Evolutionary conservation across 2,797 vertebrate species (phyloP).

Genomic region (Eidolon dupreanum): DNA sequence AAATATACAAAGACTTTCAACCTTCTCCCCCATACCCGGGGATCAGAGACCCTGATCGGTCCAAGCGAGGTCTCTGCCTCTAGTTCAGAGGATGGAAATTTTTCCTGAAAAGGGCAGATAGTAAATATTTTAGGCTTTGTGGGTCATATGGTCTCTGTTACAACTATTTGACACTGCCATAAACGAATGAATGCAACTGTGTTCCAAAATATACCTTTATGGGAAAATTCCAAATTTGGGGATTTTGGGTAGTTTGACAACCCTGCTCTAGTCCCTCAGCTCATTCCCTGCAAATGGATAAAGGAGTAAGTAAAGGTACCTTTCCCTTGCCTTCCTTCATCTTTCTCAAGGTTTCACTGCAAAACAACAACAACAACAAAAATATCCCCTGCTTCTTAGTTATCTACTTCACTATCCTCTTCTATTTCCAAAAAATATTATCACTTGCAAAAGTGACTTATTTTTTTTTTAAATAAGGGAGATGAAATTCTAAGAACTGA

Average conservation of each 20-base stretch:
- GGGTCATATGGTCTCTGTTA: neutral
- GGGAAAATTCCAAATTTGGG: neutral
- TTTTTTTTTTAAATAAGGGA: constrained; percentile 44
- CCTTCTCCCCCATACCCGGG: neutral
- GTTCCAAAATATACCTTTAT: constrained; percentile 3
- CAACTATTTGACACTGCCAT: neutral
- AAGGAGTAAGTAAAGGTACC: neutral
- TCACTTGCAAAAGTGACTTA: constrained; percentile 40
- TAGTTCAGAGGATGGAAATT: constrained; percentile 22
- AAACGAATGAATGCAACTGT: constrained; percentile 1
- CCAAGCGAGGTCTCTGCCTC: neutral
- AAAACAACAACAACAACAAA: neutral
- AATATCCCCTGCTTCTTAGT: neutral
- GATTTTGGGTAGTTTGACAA: neutral
- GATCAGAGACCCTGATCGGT: neutral
- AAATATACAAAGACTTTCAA: constrained; percentile 27
- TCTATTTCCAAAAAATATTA: constrained; percentile 31
- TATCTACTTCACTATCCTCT: neutral
- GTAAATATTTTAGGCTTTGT: neutral
- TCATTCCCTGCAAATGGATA: neutral
- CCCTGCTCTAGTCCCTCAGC: neutral
- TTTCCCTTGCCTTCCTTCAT: neutral
- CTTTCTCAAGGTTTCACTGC: neutral
- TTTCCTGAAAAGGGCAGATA: neutral
- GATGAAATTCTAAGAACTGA: constrained; percentile 24